Base-by-base conservation (phyloP, 2,888 invertebrate species). In the Oegoconia quadripuncta region DNA sequence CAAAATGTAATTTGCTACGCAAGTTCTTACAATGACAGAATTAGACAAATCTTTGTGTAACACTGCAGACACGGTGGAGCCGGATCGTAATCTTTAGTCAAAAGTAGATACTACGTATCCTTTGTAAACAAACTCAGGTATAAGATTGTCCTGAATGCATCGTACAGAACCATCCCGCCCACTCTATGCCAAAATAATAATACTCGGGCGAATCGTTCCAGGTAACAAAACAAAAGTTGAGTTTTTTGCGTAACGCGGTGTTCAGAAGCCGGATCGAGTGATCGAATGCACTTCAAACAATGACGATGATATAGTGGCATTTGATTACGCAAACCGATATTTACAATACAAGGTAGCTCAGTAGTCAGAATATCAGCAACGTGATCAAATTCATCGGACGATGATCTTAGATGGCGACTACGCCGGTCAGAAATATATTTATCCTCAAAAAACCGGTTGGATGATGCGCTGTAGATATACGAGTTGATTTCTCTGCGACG, bases 61-160 rank as follows among this genome's bases (percentile, higher is more conserved):
- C 57, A 52, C 56, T 61, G 64, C 70, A 84, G 86, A 86, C 84
- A 65, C 52, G 30, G 39, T 56, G 86, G 84, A 72, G 80, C 81
- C 83, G n/a, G n/a, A n/a, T n/a, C 55, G 53, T 49, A 54, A 57
- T 48, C 44, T 46, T 44, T 44, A 42, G 40, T 39, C 40, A 44
- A 42, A 39, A 48, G 50, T 47, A 63, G 55, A 59, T 56, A 61
- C 52, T 60, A 62, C 56, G 63, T 60, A 55, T 69, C 75, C 79
- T 80, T 77, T 78, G 74, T 80, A 80, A 82, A 86, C 68, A 80
- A 45, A 43, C 54, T 66, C 84, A 87, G 86, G 86, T 84, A 86
- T 64, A 82, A 76, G 76, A 69, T 52, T 70, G 68, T 74, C 67
- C 64, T 63, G 55, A 44, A 39, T 44, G 62, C 60, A 72, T 82